These are phyloP conservation scores for Serinus canaria DNA, from an alignment of 2,113 vertebrate genomes.

Conservation along the genomic window DNA sequence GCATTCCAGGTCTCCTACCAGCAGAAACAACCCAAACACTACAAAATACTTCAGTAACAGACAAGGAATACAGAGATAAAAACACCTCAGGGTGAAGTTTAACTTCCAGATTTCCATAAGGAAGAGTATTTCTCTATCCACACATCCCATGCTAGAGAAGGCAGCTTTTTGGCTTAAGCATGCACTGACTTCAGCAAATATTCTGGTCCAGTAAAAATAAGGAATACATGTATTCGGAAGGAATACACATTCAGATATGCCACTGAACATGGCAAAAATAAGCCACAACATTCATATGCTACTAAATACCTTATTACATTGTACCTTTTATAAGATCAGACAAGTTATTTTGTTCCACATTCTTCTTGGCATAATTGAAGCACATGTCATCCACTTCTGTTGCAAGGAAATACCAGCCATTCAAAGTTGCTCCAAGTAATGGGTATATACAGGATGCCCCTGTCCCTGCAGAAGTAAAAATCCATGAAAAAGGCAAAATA, in stretches of 20 bases:
- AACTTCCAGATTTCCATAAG: background rate
- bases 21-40: background rate
- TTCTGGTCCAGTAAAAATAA: background rate
- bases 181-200: background rate
- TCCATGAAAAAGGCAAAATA: background rate
- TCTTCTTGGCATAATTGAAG: constrained; percentile 96
- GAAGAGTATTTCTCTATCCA: background rate
- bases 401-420: constrained; percentile 97
- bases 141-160: background rate
- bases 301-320: background rate
- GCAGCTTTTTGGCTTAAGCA: background rate
- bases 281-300: background rate
- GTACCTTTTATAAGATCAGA: constrained; percentile 96
- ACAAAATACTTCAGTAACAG: background rate
- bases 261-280: background rate
- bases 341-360: constrained; percentile 94
- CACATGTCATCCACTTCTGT: constrained; percentile 99
- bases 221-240: background rate
- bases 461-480: constrained; percentile 79
- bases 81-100: background rate
- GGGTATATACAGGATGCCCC: constrained; percentile 98
- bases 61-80: background rate
- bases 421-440: constrained; percentile 93
- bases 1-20: background rate
- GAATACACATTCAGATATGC: background rate